Base-by-base conservation (phyloP, 2,888 invertebrate species). In the Ceraclea dissimilis region DNA sequence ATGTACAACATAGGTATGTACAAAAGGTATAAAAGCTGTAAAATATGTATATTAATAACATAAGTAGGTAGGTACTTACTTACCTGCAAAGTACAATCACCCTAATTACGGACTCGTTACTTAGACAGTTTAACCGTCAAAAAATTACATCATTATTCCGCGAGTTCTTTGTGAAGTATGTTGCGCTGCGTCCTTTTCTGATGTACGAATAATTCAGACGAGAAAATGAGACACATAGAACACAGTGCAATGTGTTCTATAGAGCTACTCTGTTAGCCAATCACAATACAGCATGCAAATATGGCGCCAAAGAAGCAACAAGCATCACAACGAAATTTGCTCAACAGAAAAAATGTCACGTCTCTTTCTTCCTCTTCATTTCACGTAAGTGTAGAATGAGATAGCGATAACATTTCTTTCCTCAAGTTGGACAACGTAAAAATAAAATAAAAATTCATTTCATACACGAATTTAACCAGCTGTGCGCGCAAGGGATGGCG, bases 241-340 rank as follows among this genome's bases (percentile, higher is more conserved):
- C 13, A 39, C 13, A 16, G 8, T 39, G 5, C 2, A 39, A 5
- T 4, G 39, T 39, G 13, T 39, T 39, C 13, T 39, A 39, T n/a
- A 39, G 4, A 8, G 8, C 2, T 39, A 39, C 39, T 16, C 39
- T 13, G n/a, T 49, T 26, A 26, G n/a, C 49, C 49, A 49, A 49
- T 49, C 49, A 26, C 26, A 13, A 21, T n/a, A 11, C 26, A 22
- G 49, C 20, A n/a, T 49, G 20, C 49, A 49, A 54, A 49, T 34
- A 18, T 10, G 49, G 54, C 54, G 54, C 54, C 54, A 54, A 54
- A 54, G 11, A 39, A 49, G 54, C 54, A 54, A 54, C 54, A 54
- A 54, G 54, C 54, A 44, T 49, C 54, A 39, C 18, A 49, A 44
- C 34, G 11, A 18, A 20, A 54, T 46, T 46, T 19, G 46, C 46